Evolutionary conservation across 1,140 invertebrate species (phyloP), one percentile per base, ranked within the genome.

Genomic region (Apis cerana): DNA sequence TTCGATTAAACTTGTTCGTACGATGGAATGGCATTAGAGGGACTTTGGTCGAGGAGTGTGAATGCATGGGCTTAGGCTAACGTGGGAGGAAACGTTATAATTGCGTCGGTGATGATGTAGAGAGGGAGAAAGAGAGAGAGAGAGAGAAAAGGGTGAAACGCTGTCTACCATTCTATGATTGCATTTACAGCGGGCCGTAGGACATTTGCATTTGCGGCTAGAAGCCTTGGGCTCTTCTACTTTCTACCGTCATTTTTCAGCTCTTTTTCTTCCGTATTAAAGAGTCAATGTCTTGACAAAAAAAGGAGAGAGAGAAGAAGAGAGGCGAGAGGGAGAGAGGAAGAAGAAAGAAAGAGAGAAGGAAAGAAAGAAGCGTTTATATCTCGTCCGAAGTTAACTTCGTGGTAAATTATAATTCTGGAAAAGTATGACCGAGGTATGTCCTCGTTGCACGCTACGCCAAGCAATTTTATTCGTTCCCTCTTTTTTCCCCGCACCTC

Each of bases 371-470:
- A 17, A 70, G 27, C 74, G 65, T 82, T 82, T 82, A 70, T 65
- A 61, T 27, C 69, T 77, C 23, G 64, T 48, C 74, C 80, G 27
- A 77, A 77, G 74, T 82, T 77, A 77, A 82, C 64, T 82, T 77
- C 74, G 43, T 52, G 50, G 56, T 82, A 69, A 82, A 82, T 82
- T 82, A 82, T 82, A 82, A 82, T 82, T 82, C 80, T 50, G 75
- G 48, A 62, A 76, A 82, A 77, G 80, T 82, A 77, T 70, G 71
- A 48, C 17, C 56, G 56, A 50, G 80, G 56, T 77, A 69, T 77
- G 80, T 77, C 80, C 65, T 43, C 80, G 65, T 82, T 82, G 80
- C 80, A 77, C 62, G 58, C 80, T 58, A 50, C 75, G 80, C 54
- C 76, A 33, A 71, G 68, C 68, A 79, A 71, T 79, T 83, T 77